These are phyloP conservation scores for Meloidogyne floridensis DNA, from an alignment of 1,140 invertebrate species.

Conservation along the genomic window DNA sequence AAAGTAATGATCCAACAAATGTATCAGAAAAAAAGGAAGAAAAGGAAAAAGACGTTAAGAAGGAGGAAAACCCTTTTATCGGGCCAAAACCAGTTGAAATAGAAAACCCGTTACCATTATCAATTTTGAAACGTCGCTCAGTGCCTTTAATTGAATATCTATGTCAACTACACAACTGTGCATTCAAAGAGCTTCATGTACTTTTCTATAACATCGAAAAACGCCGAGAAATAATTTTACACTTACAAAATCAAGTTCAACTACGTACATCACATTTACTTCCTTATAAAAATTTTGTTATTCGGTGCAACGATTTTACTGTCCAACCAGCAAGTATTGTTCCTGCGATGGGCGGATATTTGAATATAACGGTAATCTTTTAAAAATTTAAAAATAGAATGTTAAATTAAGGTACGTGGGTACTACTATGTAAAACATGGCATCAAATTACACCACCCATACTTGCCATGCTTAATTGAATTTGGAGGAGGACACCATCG, in stretches of 20 bases:
- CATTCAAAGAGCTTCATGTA: not conserved
- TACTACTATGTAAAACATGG: not conserved
- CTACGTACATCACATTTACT: slow-evolving; percentile 8
- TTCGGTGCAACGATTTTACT: not conserved
- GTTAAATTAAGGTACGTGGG: not conserved
- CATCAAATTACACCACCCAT: not conserved
- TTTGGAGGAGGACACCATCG: slow-evolving; percentile 11
- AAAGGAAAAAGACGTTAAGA: not conserved
- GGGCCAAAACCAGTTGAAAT: not conserved
- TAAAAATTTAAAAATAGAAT: not conserved
- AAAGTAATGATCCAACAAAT: not conserved
- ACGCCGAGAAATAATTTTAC: not conserved
- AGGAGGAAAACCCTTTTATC: not conserved
- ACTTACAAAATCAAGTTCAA: not conserved
- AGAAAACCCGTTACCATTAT: no score
- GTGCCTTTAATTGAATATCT: slow-evolving; percentile 12
- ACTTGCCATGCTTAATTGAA: slow-evolving; percentile 10
- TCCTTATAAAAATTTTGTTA: not conserved
- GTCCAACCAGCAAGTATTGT: not conserved
- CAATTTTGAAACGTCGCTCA: not conserved
- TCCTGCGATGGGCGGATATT: slow-evolving; percentile 3
- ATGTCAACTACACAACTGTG: not conserved
- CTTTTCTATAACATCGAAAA: not conserved
- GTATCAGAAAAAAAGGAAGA: not conserved
- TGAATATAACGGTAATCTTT: not conserved